Evolutionary conservation across 2,113 vertebrate species (phyloP).

Genomic region (Suncus etruscus): DNA sequence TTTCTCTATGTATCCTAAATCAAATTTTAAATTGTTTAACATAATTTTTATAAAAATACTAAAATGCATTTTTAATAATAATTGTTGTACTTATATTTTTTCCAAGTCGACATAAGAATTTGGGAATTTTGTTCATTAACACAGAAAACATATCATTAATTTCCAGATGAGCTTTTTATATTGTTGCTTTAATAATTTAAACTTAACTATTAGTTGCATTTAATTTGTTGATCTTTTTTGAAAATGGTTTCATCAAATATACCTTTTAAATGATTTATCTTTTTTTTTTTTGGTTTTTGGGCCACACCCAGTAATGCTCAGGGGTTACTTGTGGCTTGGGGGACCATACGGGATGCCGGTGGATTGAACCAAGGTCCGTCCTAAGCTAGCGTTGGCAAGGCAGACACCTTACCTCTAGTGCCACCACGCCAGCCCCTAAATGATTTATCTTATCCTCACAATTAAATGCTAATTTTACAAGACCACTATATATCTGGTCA

Average conservation of each 20-base stretch:
- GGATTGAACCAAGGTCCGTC: no score
- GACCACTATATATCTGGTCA: background rate
- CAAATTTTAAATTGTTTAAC: background rate
- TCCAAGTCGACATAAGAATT: background rate
- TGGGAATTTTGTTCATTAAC: background rate
- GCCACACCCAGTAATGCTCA: no score
- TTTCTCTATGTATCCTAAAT: background rate
- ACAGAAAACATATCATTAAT: background rate
- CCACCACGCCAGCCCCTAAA: no score
- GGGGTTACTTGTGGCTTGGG: no score
- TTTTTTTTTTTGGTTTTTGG: no score
- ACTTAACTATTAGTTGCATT: background rate
- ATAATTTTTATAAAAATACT: background rate
- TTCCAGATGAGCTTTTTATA: background rate
- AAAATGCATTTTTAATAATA: background rate
- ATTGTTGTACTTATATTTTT: background rate
- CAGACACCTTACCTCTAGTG: no score
- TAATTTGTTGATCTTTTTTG: background rate
- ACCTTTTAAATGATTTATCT: background rate
- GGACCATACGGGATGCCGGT: no score
- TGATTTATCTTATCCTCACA: background rate
- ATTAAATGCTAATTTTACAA: constrained; percentile 8
- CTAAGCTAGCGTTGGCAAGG: no score
- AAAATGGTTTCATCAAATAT: constrained; percentile 10
- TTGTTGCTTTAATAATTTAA: background rate